A percentile compares a stretch with the other conserved stretches of the same genome.
Evolutionary conservation across 64 coral and sea anemone genomes (phyloP).

Genomic region (Pachyseris speciosa): DNA sequence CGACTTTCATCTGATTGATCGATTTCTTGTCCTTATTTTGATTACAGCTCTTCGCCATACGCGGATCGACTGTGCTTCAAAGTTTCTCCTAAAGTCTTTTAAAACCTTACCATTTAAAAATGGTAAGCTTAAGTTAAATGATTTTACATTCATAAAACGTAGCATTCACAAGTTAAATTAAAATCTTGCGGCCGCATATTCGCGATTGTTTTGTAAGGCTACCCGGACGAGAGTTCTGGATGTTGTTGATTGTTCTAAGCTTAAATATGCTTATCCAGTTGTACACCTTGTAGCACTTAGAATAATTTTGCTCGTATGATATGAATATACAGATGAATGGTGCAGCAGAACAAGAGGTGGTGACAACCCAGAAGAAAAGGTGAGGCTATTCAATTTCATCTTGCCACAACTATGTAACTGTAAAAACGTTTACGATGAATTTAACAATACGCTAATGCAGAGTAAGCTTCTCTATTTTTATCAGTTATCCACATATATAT

Average conservation of each 20-base stretch:
- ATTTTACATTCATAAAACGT: slow-evolving; percentile 24
- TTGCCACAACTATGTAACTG: slow-evolving; percentile 1
- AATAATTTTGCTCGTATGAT: slow-evolving; percentile 7
- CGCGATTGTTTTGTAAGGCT: slow-evolving; percentile 15
- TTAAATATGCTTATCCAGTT: background rate
- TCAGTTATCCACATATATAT: slow-evolving; percentile 16
- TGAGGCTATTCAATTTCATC: slow-evolving; percentile 50
- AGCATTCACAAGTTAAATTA: slow-evolving; percentile 49
- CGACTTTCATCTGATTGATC: slow-evolving; percentile 26
- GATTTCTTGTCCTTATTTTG: slow-evolving; percentile 35
- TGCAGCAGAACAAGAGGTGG: slow-evolving; percentile 40
- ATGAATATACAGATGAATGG: slow-evolving; percentile 13
- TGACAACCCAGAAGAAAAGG: slow-evolving; percentile 57
- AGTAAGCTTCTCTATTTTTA: background rate
- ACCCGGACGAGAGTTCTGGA: slow-evolving; percentile 33
- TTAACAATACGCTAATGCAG: background rate
- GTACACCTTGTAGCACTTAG: slow-evolving; percentile 1
- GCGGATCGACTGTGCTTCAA: slow-evolving; percentile 30
- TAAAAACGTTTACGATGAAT: background rate
- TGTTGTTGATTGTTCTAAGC: slow-evolving; percentile 53
- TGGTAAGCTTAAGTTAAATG: slow-evolving; percentile 49
- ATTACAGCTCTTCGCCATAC: slow-evolving; percentile 41
- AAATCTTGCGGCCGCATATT: slow-evolving; percentile 28
- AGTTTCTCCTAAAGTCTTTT: slow-evolving; percentile 26
- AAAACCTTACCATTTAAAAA: no score